phyloP scores from a whole-genome alignment of 2,113 vertebrate genomes.

The Cyanoderma ruficeps region DNA sequence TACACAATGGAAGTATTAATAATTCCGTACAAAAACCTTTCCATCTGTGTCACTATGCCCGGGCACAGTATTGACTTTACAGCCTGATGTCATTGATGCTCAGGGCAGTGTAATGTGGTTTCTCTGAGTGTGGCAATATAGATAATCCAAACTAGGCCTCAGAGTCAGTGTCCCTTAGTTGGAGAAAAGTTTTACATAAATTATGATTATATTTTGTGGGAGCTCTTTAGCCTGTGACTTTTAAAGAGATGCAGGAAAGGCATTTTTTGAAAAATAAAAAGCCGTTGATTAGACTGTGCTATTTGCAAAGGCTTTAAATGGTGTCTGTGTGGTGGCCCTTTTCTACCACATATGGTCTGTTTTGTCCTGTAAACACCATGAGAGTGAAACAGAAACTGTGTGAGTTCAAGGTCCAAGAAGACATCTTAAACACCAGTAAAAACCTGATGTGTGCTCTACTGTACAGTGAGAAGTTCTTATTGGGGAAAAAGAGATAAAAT shows the following conservation, averaged over 20 bases:
- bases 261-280: neutral
- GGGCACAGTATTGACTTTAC: neutral
- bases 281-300: neutral
- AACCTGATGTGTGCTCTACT: neutral
- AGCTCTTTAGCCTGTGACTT: neutral
- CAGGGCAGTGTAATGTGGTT: accelerated
- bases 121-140: neutral
- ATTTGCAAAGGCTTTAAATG: neutral
- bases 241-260: neutral
- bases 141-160: neutral
- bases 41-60: accelerated
- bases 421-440: neutral
- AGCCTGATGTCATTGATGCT: neutral
- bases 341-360: neutral
- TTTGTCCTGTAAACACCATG: neutral
- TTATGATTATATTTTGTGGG: neutral
- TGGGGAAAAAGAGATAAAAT: neutral
- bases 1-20: neutral
- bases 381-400: neutral
- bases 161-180: neutral
- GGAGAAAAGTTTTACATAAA: neutral
- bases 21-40: neutral
- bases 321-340: neutral
- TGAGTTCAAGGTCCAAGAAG: neutral
- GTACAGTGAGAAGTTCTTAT: neutral